Percentiles rank a stretch among this genome's conserved stretches.
phyloP scores from a whole-genome alignment of 2,113 vertebrate species.

The Menura novaehollandiae region DNA sequence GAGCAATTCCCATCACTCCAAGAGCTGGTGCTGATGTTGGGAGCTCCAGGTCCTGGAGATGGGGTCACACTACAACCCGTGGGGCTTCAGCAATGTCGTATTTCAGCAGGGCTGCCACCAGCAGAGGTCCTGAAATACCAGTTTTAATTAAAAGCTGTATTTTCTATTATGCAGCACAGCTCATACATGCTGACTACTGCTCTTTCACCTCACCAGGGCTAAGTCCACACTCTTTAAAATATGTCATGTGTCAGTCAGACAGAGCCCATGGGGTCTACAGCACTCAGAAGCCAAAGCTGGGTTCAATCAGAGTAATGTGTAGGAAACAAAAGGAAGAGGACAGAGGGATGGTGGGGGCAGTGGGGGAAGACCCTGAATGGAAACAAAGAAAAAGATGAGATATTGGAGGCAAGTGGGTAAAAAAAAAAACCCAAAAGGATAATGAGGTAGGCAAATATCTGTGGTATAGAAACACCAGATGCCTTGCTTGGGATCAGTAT shows the following conservation, averaged over 20 bases:
- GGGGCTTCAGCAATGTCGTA: background rate
- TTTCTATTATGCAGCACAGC: constrained; percentile 7
- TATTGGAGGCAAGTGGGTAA: background rate
- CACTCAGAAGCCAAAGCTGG: background rate
- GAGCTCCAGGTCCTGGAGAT: background rate
- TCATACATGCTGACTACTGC: constrained; percentile 30
- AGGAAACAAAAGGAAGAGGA: background rate
- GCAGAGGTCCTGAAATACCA: constrained; percentile 48
- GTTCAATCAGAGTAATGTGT: background rate
- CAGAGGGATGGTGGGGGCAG: background rate
- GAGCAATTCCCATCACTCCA: background rate
- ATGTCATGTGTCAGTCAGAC: constrained; percentile 9
- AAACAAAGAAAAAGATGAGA: background rate
- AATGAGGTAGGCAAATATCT: background rate
- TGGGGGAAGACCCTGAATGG: background rate
- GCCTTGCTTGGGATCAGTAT: background rate
- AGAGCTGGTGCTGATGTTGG: background rate
- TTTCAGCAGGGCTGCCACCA: constrained; percentile 42
- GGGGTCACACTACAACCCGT: background rate
- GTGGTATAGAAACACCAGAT: background rate
- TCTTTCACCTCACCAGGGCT: background rate
- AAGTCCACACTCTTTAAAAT: background rate
- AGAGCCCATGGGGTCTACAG: background rate
- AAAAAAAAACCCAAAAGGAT: no score
- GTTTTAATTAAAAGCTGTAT: constrained; percentile 54